These are phyloP conservation scores for Drosophila parabipectinata DNA, from an alignment of 1,140 invertebrate species.

Conservation along the genomic window DNA sequence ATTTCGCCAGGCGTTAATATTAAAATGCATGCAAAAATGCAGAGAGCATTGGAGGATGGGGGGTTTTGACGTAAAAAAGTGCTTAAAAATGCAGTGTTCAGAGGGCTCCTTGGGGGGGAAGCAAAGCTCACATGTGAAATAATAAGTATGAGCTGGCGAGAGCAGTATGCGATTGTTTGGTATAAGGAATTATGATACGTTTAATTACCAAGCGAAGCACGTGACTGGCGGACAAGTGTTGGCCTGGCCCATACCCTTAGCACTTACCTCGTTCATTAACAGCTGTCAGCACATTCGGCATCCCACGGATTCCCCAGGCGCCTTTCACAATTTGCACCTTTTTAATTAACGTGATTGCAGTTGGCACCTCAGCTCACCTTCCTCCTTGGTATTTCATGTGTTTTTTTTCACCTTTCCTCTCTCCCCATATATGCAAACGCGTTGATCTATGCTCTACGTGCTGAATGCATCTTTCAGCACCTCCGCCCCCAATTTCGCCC, in stretches of 20 bases:
- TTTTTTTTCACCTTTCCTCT: not conserved
- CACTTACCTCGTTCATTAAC: constrained; percentile 76
- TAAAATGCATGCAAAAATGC: constrained; percentile 81
- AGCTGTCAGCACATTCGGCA: constrained; percentile 81
- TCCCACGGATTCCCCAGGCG: constrained; percentile 55
- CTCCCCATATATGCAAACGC: constrained; percentile 43
- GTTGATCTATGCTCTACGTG: constrained; percentile 79
- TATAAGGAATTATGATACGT: constrained; percentile 81
- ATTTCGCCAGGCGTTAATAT: constrained; percentile 71
- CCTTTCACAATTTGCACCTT: constrained; percentile 84
- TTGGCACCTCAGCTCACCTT: constrained; percentile 40
- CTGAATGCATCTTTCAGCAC: constrained; percentile 64
- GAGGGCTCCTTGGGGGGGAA: constrained; percentile 12
- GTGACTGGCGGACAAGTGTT: constrained; percentile 64
- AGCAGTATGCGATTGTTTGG: constrained; percentile 40
- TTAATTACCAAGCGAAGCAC: constrained; percentile 79
- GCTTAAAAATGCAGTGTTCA: not conserved
- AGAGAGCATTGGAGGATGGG: constrained; percentile 34
- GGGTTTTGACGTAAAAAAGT: not conserved
- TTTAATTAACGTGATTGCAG: constrained; percentile 84
- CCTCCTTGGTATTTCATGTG: not conserved
- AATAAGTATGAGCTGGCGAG: not conserved
- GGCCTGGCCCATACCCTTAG: constrained; percentile 23
- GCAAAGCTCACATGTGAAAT: constrained; percentile 13
- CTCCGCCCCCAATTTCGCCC: constrained; percentile 5